phyloP scores from a whole-genome alignment of 2,113 vertebrate genomes.

The Fukomys damarensis region DNA sequence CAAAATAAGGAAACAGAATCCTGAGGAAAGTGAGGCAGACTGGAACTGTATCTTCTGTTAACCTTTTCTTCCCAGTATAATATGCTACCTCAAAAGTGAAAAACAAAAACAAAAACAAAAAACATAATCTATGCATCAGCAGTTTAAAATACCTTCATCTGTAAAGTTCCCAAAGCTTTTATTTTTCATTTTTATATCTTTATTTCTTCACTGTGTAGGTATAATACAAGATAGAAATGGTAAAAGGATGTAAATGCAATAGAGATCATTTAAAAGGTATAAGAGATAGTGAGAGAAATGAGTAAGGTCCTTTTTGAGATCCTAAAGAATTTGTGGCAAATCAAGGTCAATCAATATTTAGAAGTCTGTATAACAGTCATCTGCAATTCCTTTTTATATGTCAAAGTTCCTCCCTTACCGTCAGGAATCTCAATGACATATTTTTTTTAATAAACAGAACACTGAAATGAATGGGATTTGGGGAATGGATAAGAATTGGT shows the following conservation, averaged over 20 bases:
- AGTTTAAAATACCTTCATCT: neutral
- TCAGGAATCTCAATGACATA: constrained; percentile 64
- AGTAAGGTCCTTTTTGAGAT: neutral
- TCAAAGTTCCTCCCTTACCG: constrained; percentile 42
- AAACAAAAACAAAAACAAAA: no score
- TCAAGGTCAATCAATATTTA: constrained; percentile 60
- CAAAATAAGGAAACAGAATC: constrained; percentile 7
- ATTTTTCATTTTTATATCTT: constrained; percentile 23
- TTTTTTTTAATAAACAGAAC: constrained; percentile 66
- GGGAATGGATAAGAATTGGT: constrained; percentile 61
- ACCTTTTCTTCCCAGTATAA: neutral
- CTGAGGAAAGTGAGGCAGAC: neutral
- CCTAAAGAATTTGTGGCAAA: constrained; percentile 41
- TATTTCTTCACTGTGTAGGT: neutral
- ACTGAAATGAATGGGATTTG: constrained; percentile 60
- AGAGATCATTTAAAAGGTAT: neutral
- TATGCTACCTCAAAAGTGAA: neutral
- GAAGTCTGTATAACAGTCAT: constrained; percentile 27
- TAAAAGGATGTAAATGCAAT: neutral
- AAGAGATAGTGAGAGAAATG: neutral
- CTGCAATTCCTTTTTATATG: constrained; percentile 37
- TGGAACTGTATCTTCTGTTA: neutral
- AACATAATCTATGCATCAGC: neutral
- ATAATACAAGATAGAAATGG: neutral
- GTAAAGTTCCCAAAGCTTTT: neutral